These are phyloP conservation scores for Apolygus lucorum DNA, from an alignment of 1,140 invertebrate genomes.

Conservation along the genomic window DNA sequence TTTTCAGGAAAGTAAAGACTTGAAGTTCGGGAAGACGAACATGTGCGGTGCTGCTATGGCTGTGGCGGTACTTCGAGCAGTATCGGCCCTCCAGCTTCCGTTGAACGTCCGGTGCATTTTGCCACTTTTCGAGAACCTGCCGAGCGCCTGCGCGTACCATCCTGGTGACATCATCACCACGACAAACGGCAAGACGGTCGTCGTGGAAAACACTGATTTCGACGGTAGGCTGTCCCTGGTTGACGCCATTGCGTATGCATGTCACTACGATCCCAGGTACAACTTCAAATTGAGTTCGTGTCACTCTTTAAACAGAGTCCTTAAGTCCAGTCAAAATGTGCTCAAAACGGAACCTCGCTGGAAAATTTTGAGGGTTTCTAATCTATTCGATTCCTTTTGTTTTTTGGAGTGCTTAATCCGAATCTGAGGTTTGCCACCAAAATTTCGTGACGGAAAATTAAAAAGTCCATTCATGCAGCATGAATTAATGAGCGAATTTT, in stretches of 20 bases:
- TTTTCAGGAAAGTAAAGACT: constrained; percentile 40
- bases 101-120: constrained; percentile 48
- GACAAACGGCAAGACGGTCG: constrained; percentile 55
- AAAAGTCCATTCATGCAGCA: too few relatives aligned
- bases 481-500: too few relatives aligned
- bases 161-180: constrained; percentile 55
- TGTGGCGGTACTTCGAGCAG: constrained; percentile 44
- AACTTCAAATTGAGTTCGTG: too few relatives aligned
- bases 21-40: constrained; percentile 53
- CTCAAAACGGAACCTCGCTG: not conserved
- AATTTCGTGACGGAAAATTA: too few relatives aligned
- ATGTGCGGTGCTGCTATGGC: constrained; percentile 59
- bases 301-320: too few relatives aligned
- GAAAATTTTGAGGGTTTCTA: not conserved
- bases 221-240: constrained; percentile 54
- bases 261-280: too few relatives aligned
- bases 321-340: constrained; percentile 41
- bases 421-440: too few relatives aligned
- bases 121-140: constrained; percentile 55
- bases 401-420: too few relatives aligned
- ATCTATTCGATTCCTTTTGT: too few relatives aligned
- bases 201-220: constrained; percentile 56
- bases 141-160: constrained; percentile 48
- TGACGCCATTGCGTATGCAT: constrained; percentile 52
- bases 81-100: constrained; percentile 45